phyloP scores from a whole-genome alignment of 1,140 invertebrate genomes.

The Conopomorpha cramerella region DNA sequence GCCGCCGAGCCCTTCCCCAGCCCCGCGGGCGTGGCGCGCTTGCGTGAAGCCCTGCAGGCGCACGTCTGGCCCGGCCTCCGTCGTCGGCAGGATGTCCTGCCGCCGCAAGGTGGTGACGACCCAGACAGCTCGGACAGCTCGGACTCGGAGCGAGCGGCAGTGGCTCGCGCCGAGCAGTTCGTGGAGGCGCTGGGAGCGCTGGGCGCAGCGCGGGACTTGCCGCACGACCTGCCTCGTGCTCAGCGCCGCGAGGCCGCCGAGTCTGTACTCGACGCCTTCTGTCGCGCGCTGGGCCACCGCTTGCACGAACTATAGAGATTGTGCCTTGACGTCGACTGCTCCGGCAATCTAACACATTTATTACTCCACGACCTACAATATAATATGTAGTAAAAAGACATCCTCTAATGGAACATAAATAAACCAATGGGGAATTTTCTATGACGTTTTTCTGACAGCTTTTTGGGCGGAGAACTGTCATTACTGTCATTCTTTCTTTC shows the following conservation, averaged over 20 bases:
- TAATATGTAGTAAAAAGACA: too few species aligned
- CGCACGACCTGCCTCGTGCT: conserved; percentile 74
- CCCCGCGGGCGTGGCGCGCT: conserved; percentile 7
- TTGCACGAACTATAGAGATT: background rate
- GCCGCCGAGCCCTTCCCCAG: conserved; percentile 4
- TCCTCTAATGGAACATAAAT: too few species aligned
- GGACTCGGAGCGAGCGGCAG: conserved; percentile 72
- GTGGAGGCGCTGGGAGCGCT: conserved; percentile 78
- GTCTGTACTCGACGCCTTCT: conserved; percentile 72
- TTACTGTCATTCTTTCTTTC: too few species aligned
- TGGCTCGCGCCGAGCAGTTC: conserved; percentile 79
- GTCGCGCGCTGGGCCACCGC: conserved; percentile 62
- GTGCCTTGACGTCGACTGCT: too few species aligned
- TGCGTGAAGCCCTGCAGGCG: conserved; percentile 19
- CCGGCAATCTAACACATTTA: too few species aligned
- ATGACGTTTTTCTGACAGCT: too few species aligned
- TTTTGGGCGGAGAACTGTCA: too few species aligned
- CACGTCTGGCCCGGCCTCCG: conserved; percentile 12
- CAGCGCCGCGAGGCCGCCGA: conserved; percentile 76
- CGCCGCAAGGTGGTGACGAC: conserved; percentile 86
- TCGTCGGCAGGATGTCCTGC: background rate
- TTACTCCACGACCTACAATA: too few species aligned
- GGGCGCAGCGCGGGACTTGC: conserved; percentile 73
- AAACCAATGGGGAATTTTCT: too few species aligned
- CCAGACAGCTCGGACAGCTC: conserved; percentile 79